A percentile compares a stretch with the other conserved stretches of the same genome.
Evolutionary conservation across 1,140 invertebrate species (phyloP).

Genomic region (Nymphalis io): DNA sequence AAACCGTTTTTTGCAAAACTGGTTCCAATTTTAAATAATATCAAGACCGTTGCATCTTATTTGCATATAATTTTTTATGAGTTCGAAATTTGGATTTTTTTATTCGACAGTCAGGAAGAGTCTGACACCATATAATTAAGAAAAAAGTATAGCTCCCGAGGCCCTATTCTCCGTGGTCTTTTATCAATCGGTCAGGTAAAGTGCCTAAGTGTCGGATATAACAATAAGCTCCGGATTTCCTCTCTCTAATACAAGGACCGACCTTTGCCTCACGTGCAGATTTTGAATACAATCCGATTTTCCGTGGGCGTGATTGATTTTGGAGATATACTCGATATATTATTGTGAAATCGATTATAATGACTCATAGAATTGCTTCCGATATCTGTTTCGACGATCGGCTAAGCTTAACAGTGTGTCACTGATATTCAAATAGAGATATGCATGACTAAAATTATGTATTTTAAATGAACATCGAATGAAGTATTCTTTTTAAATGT

Average conservation of each 20-base stretch:
- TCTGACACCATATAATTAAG: constrained; percentile 73
- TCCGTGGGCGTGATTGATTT: constrained; percentile 78
- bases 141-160: constrained; percentile 63
- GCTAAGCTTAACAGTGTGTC: constrained; percentile 14
- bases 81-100: constrained; percentile 48
- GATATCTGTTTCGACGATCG: constrained; percentile 33
- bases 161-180: constrained; percentile 53
- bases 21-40: constrained; percentile 42
- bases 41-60: constrained; percentile 70
- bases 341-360: constrained; percentile 59
- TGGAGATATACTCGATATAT: constrained; percentile 66
- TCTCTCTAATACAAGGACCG: constrained; percentile 74
- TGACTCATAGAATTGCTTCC: constrained; percentile 48
- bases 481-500: too few species aligned
- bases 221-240: constrained; percentile 77
- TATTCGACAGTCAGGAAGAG: constrained; percentile 40
- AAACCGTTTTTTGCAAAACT: constrained; percentile 53
- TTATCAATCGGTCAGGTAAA: constrained; percentile 76
- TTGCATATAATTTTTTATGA: constrained; percentile 64
- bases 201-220: constrained; percentile 67
- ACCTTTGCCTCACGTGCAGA: constrained; percentile 77
- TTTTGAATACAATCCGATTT: constrained; percentile 69
- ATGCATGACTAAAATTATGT: neutral
- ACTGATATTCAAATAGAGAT: constrained; percentile 12
- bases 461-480: neutral